Evolutionary conservation across 1,140 invertebrate species (phyloP), one percentile per base, ranked within the genome.

Genomic region (Carposina sasakii): DNA sequence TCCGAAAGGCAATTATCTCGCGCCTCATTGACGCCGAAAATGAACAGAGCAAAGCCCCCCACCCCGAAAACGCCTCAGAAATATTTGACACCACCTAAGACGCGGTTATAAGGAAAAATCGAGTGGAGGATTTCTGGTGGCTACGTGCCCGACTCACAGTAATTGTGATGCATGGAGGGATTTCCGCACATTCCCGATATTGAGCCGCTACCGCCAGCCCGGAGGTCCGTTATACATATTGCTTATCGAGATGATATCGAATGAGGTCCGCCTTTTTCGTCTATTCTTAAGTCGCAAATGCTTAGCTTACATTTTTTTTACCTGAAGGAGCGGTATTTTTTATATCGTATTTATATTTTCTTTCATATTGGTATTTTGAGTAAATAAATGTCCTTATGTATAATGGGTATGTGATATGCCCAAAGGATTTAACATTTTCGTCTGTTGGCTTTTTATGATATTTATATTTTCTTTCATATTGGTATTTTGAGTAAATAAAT

Each of bases 1-100:
- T 72, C 64, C 62, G 68, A 76, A 71, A 81, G 72, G 71, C 74
- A 81, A 77, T 78, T 81, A 78, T 77, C 75, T 78, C 74, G 59
- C 68, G 75, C 72, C 71, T 77, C 76, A 82, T 77, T 77, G 72
- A 63, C 68, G 71, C 65, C 63, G 70, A 81, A 82, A 81, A 72
- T 76, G 65, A 72, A 60, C 65, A 62, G 49, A 69, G 61, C 63
- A 58, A 67, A 50, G 44, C 44, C 48, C 41, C 28, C 41, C 30
- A 43, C 33, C 50, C 53, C 54, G 54, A 62, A 51, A 20, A 52
- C 54, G 54, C 54, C 58, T 60, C 54, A 54, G 54, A 69, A 63
- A 66, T 73, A 68, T 73, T 66, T 70, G 59, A 68, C 67, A 62
- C 60, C 43, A 50, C 61, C 55, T 67, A 66, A 70, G 62, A 61